These are phyloP conservation scores for Lithophane leautieri DNA, from an alignment of 2,888 invertebrate genomes.

Conservation along the genomic window DNA sequence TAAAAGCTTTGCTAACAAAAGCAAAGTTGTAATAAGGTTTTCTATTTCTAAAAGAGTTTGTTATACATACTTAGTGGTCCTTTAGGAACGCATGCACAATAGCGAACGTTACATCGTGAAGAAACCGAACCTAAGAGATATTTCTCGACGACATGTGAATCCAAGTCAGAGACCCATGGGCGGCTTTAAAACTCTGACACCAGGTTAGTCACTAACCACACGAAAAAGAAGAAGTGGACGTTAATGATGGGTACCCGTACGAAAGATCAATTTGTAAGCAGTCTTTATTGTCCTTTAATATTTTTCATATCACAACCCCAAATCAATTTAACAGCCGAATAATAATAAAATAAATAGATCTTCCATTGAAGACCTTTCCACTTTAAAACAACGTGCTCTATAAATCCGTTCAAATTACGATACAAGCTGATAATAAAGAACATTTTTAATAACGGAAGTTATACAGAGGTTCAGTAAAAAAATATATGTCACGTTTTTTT, in stretches of 20 bases:
- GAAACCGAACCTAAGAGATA: too few species aligned
- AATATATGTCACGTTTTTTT: conserved; percentile 32
- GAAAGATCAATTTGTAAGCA: conserved; percentile 7
- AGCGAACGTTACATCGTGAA: not conserved
- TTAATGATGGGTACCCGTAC: not conserved
- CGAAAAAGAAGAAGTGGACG: too few species aligned
- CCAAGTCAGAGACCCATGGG: too few species aligned
- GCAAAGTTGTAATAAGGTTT: not conserved
- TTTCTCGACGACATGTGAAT: too few species aligned
- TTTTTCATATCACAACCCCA: conserved; percentile 26
- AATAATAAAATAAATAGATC: conserved; percentile 35
- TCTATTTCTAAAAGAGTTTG: not conserved
- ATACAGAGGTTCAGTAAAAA: conserved; percentile 33
- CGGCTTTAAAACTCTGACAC: too few species aligned
- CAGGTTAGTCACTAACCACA: too few species aligned
- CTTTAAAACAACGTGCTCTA: conserved; percentile 22
- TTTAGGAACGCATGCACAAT: not conserved
- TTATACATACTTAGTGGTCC: not conserved
- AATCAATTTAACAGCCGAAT: conserved; percentile 20
- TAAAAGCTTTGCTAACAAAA: not conserved
- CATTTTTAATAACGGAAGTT: conserved; percentile 63
- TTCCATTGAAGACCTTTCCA: conserved; percentile 15
- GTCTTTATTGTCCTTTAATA: conserved; percentile 23
- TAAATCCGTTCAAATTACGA: conserved; percentile 45
- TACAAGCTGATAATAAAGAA: conserved; percentile 48